Evolutionary conservation across 2,797 vertebrate genomes (phyloP).

Genomic region (Tragelaphus oryx): DNA sequence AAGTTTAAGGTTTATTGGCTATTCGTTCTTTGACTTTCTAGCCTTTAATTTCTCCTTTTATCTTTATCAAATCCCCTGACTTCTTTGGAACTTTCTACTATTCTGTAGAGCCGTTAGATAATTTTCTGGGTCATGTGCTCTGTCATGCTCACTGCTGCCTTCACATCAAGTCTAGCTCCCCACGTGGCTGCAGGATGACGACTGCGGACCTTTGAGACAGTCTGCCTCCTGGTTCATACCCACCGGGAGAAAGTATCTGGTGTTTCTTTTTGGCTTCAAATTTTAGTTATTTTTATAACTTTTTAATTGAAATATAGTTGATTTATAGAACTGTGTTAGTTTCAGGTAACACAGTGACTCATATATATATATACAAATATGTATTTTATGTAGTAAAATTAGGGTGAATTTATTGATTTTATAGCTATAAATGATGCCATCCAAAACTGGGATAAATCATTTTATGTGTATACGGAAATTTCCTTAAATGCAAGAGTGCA

Average conservation of each 20-base stretch:
- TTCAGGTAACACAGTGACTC: not conserved
- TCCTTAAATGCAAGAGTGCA: not conserved
- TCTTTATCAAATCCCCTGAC: not conserved
- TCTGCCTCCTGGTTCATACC: no score
- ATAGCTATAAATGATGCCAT: not conserved
- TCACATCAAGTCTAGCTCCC: not conserved
- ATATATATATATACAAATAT: not conserved
- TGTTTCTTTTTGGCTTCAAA: not conserved
- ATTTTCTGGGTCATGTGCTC: not conserved
- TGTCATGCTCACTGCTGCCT: not conserved
- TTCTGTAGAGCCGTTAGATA: not conserved
- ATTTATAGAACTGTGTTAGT: not conserved
- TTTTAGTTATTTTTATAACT: not conserved
- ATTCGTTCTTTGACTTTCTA: conserved; percentile 12
- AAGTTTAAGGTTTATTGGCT: not conserved
- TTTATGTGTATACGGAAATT: not conserved
- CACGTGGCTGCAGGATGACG: not conserved
- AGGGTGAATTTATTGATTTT: not conserved
- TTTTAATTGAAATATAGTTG: not conserved
- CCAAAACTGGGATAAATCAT: not conserved
- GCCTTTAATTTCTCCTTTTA: not conserved
- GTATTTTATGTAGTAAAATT: not conserved
- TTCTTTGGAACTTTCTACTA: not conserved
- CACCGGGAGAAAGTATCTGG: not conserved
- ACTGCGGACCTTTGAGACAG: not conserved